Base-by-base conservation (phyloP, 2,113 vertebrate genomes). In the Chamaetylas fuelleborni region DNA sequence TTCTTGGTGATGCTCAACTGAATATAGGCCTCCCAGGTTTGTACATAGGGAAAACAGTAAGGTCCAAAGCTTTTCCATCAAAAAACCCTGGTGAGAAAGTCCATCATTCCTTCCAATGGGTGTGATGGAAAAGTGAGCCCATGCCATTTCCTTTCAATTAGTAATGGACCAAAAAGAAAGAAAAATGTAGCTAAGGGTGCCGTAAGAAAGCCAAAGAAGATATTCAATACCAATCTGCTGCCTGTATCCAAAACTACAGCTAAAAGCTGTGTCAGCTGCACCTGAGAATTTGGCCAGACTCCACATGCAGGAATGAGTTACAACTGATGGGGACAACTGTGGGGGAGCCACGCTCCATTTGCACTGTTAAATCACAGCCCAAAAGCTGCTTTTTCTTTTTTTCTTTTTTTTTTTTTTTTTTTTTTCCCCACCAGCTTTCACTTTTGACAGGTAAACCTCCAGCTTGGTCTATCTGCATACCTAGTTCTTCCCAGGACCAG, bases 291-390 rank as follows among this genome's bases (percentile, higher is more conserved):
- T 3, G 1, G 66, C 40, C 33, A 25, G 11, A 5, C 34, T 58
- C 9, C 0, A 0, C 43, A 36, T 56, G 69, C 40, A 26, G 50
- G 36, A 67, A 66, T 40, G 69, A 74, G 23, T 79, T 81, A 67
- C 11, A 69, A 2, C 29, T 0, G 0, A 26, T 34, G 40, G 36
- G 22, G 92, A 43, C 31, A 64, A 14, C 22, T 5, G 8, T 1
- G 0, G 43, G 31, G 38, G 24, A 73, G 25, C 16, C 38, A n/a
- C 0, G 0, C 23, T 84, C 23, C 65, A 14, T 3, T 45, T 0
- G 0, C 33, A 19, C 34, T 66, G 9, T 33, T 58, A 78, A 91
- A 84, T 71, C 18, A 62, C 47, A 71, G 26, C 16, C 15, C 65
- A 22, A 78, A 92, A 81, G 5, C 29, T 58, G 43, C 24, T 22